Conservation (phyloP, 2,113 vertebrate species). For the Poicephalus meyeri region DNA sequence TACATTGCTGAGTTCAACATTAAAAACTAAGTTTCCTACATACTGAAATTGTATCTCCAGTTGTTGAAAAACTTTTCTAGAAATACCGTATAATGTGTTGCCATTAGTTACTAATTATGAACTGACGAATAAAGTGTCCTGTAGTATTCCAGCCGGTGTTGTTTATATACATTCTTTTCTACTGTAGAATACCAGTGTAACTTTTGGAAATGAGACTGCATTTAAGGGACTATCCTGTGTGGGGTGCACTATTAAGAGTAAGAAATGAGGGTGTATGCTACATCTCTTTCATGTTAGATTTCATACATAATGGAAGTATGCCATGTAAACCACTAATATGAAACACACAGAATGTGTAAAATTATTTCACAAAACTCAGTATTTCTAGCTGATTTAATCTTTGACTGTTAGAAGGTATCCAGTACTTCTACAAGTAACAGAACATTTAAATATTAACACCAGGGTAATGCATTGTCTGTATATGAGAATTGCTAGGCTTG, state of each 20-base stretch:
- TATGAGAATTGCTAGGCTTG: not conserved
- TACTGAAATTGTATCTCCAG: not conserved
- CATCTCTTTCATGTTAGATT: not conserved
- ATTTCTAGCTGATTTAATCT: not conserved
- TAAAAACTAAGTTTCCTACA: not conserved
- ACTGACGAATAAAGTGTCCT: conserved; percentile 25
- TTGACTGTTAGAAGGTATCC: not conserved
- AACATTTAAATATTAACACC: not conserved
- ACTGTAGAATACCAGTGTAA: not conserved
- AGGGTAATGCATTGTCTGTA: not conserved
- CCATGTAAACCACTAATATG: not conserved
- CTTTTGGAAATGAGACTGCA: not conserved
- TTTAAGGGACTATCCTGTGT: not conserved
- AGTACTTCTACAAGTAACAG: not conserved
- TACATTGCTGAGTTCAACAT: not conserved
- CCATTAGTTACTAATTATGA: not conserved
- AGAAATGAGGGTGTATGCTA: not conserved
- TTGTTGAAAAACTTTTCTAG: conserved; percentile 16
- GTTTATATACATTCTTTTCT: not conserved
- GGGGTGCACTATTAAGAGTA: not conserved
- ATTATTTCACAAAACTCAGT: not conserved
- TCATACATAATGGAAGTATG: not conserved
- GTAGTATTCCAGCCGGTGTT: not conserved
- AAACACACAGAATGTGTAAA: not conserved
- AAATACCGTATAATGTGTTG: not conserved